Conservation (phyloP, 2,888 invertebrate species). For the Tupiocoris notatus region DNA sequence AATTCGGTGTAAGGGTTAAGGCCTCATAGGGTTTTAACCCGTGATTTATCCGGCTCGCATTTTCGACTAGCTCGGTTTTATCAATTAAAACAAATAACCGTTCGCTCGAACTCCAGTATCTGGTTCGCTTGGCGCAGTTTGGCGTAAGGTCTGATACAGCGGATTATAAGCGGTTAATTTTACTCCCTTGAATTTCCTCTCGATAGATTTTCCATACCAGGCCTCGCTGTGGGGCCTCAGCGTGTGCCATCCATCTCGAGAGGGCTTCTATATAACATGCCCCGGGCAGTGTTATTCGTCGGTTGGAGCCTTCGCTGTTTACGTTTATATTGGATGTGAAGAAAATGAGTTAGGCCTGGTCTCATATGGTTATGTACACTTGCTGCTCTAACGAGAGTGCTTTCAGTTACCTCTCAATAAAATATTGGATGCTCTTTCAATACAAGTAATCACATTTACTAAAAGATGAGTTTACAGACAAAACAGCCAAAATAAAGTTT, state of each 20-base stretch:
- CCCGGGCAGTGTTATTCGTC: background rate
- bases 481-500: too few relatives aligned
- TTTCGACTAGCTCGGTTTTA: background rate
- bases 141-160: too few relatives aligned
- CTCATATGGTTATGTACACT: background rate
- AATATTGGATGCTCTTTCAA: background rate
- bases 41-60: background rate
- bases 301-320: background rate
- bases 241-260: background rate
- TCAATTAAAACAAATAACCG: background rate
- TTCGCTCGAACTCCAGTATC: background rate
- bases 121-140: too few relatives aligned
- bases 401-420: background rate
- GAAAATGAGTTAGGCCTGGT: background rate
- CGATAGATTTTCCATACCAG: background rate
- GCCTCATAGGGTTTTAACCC: background rate
- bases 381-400: background rate
- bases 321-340: background rate
- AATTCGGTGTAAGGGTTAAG: background rate
- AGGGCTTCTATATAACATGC: too few relatives aligned
- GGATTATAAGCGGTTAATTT: too few relatives aligned
- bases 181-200: too few relatives aligned
- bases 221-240: background rate
- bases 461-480: too few relatives aligned
- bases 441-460: too few relatives aligned